Conservation (phyloP, 2,797 vertebrate genomes). For the Pseudochromis fuscus region DNA sequence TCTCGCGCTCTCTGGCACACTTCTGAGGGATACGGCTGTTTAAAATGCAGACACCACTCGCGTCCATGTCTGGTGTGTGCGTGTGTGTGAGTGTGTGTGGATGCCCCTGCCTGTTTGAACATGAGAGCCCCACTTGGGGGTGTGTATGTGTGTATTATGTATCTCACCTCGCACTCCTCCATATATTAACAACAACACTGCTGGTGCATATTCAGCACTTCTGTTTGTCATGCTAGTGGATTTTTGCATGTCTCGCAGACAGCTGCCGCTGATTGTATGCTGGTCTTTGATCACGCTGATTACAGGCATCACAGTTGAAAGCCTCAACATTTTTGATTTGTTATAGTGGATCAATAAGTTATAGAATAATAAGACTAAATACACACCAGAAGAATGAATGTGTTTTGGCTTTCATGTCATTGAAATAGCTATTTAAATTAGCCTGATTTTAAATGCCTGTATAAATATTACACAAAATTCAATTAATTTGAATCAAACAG, state of each 20-base stretch:
- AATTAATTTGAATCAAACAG: background rate
- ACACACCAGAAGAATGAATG: background rate
- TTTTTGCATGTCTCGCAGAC: conserved; percentile 4
- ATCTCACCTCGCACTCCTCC: conserved; percentile 20
- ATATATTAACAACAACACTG: conserved; percentile 24
- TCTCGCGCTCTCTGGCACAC: conserved; percentile 73
- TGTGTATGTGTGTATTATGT: conserved; percentile 22
- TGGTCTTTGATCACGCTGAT: conserved; percentile 44
- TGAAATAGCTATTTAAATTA: background rate
- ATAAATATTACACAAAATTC: background rate
- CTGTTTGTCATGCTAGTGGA: conserved; percentile 23
- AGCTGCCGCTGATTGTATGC: background rate
- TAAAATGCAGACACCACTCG: conserved; percentile 69
- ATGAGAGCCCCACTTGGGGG: conserved; percentile 12
- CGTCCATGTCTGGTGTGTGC: conserved; percentile 61
- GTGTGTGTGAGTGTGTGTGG: conserved; percentile 34
- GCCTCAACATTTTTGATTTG: background rate
- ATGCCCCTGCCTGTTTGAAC: conserved; percentile 19
- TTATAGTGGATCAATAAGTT: conserved; percentile 33
- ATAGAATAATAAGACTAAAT: conserved; percentile 12
- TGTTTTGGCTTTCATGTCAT: background rate
- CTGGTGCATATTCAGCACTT: conserved; percentile 43
- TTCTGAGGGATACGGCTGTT: conserved; percentile 66
- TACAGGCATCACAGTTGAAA: conserved; percentile 15
- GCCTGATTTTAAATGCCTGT: background rate